Evolutionary conservation across 2,797 vertebrate species (phyloP), one percentile per base, ranked within the genome.

Genomic region (Oryzias dopingdopingensis): DNA sequence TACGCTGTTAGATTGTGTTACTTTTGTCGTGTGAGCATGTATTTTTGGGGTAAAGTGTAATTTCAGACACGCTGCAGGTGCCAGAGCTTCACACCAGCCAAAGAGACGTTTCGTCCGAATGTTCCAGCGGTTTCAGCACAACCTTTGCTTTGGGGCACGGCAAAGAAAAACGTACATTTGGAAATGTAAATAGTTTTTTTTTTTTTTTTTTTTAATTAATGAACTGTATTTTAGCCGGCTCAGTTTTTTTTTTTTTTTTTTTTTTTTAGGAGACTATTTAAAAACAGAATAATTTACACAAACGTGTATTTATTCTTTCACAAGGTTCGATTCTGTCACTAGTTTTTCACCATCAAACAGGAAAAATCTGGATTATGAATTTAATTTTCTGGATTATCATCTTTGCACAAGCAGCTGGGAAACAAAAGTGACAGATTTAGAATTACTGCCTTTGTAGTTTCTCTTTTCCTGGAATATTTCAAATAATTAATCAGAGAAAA

Each of bases 31-130:
- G 32, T 37, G 32, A 37, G 32, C 32, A 64, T 62, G 56, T 46
- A 44, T 20, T 57, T 42, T 70, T 66, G 52, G 58, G 56, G 40
- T 59, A 67, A 71, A 60, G 77, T 77, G 62, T 79, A 82, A 76
- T 81, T 72, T 74, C 65, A 61, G 53, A 84, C 70, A 80, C 79
- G 82, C 81, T 82, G 89, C 75, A 77, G 76, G 88, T 88, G 85
- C 68, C 83, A 69, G 70, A 79, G 88, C 72, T 90, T 92, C 90
- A 93, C 93, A 91, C 77, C 93, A 93, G 94, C 95, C 95, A 96
- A 96, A 96, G 95, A 95, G 85, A 90, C 83, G 79, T 86, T 72
- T 73, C 88, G 84, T 91, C 86, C 81, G 83, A 88, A 82, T 94
- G 90, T 88, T 88, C 86, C 86, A 52, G 79, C 72, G 64, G 72